Base-by-base conservation (phyloP, 1,140 invertebrate species). In the Psilanteris sp. region DNA sequence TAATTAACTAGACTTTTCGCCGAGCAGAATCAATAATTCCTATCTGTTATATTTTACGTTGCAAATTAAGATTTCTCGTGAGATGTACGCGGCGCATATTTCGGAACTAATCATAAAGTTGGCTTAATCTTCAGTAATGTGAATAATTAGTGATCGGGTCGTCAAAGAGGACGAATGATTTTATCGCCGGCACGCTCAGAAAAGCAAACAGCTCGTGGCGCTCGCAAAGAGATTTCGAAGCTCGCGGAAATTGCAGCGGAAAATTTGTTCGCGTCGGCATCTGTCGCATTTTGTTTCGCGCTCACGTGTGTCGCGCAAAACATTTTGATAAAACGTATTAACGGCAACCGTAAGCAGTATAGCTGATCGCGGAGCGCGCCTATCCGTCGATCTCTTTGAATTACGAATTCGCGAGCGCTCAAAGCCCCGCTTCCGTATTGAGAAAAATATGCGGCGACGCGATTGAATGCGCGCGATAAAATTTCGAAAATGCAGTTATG, bases 361-460 rank as follows among this genome's bases (percentile, higher is more conserved):
- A n/a, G n/a, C n/a, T n/a, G 29, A 10, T 11, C 37, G 31, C 13
- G 31, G 39, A 13, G 32, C n/a, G 22, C 9, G 66, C 55, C 57
- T 76, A 79, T 79, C 79, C 48, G 41, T 43, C 36, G 54, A 79
- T 79, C 67, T 77, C 46, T 74, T 46, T 71, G 67, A 61, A 61
- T 71, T 22, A 20, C 31, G 59, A 29, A 44, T 50, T 48, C 43
- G 41, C 37, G 46, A 66, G 72, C 14, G 36, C 31, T 37, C 52
- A 75, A 59, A 62, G 59, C 20, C 43, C 16, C 9, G 36, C 26
- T 52, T 15, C 18, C 11, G 39, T 43, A 57, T 57, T 32, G 26
- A 32, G 66, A 54, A 43, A 59, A 57, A 48, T 9, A 10, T 14
- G 22, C 4, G 8, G 13, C 13, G 8, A 4, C 3, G 10, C 48